A percentile compares a stretch with the other conserved stretches of the same genome.
These are phyloP conservation scores for Elgaria multicarinata DNA, from an alignment of 2,113 vertebrate genomes.

Conservation along the genomic window DNA sequence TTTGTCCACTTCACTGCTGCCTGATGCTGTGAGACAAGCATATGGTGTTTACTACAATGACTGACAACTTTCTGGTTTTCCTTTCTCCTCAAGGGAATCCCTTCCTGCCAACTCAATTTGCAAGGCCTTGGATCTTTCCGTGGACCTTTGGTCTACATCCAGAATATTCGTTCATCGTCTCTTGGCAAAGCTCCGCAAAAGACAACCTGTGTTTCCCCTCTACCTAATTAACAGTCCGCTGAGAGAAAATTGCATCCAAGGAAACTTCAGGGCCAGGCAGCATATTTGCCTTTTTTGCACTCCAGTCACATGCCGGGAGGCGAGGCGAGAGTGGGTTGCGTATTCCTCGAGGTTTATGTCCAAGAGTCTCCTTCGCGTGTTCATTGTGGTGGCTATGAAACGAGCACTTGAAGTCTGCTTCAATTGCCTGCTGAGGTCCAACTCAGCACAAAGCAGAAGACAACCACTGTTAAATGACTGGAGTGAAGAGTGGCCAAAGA, in stretches of 20 bases:
- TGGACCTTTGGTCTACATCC: slow-evolving; percentile 65
- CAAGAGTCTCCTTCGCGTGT: slow-evolving; percentile 16
- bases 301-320: background rate
- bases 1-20: slow-evolving; percentile 61
- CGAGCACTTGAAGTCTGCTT: background rate
- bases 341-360: background rate
- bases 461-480: slow-evolving; percentile 44
- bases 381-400: background rate
- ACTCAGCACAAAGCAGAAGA: slow-evolving; percentile 42
- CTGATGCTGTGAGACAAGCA: slow-evolving; percentile 72
- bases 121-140: slow-evolving; percentile 71
- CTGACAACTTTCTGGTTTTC: slow-evolving; percentile 65
- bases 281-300: slow-evolving; percentile 23
- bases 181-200: slow-evolving; percentile 56
- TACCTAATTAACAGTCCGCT: slow-evolving; percentile 40
- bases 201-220: slow-evolving; percentile 39
- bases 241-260: slow-evolving; percentile 38
- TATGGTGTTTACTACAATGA: slow-evolving; percentile 72
- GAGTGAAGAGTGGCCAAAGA: slow-evolving; percentile 47
- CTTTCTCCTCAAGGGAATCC: slow-evolving; percentile 67
- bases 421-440: slow-evolving; percentile 25
- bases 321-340: accelerated
- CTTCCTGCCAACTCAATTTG: slow-evolving; percentile 76
- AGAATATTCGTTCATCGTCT: slow-evolving; percentile 64
- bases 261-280: background rate